Percentiles rank a stretch among this genome's conserved stretches.
phyloP scores from a whole-genome alignment of 2,888 invertebrate genomes.

The Hydrotaea diabolus region DNA sequence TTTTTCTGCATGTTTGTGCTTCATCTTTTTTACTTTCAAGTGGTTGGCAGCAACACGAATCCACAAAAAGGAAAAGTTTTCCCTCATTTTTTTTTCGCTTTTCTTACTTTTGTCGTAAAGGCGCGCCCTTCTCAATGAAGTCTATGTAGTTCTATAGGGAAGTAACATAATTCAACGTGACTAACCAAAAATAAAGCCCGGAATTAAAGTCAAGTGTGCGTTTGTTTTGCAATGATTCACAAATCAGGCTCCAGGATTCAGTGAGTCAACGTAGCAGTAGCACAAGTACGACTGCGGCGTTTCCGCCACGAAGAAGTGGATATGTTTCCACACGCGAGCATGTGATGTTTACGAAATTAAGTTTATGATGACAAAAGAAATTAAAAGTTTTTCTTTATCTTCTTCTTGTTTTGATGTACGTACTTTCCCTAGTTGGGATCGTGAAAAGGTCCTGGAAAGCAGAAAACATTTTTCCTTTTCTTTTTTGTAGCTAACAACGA shows the following conservation, averaged over 20 bases:
- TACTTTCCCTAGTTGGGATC: constrained; percentile 29
- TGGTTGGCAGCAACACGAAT: background rate
- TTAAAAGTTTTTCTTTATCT: constrained; percentile 41
- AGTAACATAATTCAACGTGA: constrained; percentile 47
- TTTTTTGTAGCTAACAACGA: no score
- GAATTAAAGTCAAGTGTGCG: constrained; percentile 54
- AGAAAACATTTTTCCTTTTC: background rate
- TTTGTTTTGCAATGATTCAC: constrained; percentile 5
- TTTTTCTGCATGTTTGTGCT: background rate
- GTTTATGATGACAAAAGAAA: constrained; percentile 49
- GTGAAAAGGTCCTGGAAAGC: constrained; percentile 3
- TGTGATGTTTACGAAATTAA: constrained; percentile 44
- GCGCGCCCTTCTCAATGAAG: constrained; percentile 19
- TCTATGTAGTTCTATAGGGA: constrained; percentile 4
- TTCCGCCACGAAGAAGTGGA: background rate
- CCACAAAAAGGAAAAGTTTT: constrained; percentile 15
- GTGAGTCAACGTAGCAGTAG: constrained; percentile 1
- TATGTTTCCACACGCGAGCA: background rate
- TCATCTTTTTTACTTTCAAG: background rate
- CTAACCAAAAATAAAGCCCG: constrained; percentile 23
- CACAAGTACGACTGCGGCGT: background rate
- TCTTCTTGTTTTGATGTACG: background rate
- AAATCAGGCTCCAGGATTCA: background rate
- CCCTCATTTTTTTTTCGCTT: background rate
- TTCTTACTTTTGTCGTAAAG: background rate